Base-by-base conservation (phyloP, 2,888 invertebrate species). In the Tipula helvola region DNA sequence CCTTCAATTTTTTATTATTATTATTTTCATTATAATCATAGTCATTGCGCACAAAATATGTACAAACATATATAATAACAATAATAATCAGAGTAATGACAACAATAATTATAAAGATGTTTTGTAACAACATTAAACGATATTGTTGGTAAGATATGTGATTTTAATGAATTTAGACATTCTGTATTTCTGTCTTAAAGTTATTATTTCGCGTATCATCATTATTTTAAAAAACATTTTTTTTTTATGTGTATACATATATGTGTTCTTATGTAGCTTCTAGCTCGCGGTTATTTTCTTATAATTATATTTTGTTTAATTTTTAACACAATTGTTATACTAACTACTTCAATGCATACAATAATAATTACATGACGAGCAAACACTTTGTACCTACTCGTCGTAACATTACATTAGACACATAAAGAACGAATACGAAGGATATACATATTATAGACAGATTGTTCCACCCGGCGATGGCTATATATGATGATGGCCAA, bases 291-390 rank as follows among this genome's bases (percentile, higher is more conserved):
- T 71, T 71, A 71, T 71, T 71, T 71, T 71, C 28, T 71, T 71
- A 71, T 71, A 71, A 71, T 71, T 71, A 71, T 71, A 28, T 71
- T 71, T 71, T 71, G 71, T 71, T 71, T 71, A 71, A 71, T 71
- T 71, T 71, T 71, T 71, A 71, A 71, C 71, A 71, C 71, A 71
- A 71, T 71, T 71, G 71, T 71, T 71, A 71, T 71, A 71, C 71
- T 71, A 71, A 71, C 71, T 71, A 71, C 71, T 71, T 71, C 28
- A 71, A 71, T 28, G 2, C 28, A 10, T 28, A 28, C 8, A 71
- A 71, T 10, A 71, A 71, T 71, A 71, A 71, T 71, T 71, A 71
- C 28, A 71, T 28, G 71, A 28, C 71, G 28, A 28, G 71, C 71
- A 71, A 52, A 12, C 71, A 71, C 71, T 52, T 52, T 52, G 52